Evolutionary conservation across 2,888 invertebrate genomes (phyloP).

Genomic region (Odontocolon sp.): DNA sequence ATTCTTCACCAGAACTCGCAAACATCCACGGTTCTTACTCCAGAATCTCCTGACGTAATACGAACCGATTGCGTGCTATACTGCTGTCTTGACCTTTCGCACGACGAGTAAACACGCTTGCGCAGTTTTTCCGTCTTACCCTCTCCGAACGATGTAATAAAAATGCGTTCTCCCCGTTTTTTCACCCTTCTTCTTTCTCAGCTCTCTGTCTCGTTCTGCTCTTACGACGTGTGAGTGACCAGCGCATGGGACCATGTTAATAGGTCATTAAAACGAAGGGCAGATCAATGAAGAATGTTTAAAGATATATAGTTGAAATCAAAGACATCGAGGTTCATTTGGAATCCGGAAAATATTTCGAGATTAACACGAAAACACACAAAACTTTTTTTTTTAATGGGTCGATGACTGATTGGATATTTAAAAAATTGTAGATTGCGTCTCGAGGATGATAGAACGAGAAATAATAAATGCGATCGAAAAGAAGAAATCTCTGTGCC

Average conservation of each 20-base stretch:
- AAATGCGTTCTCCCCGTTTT: slow-evolving; percentile 38
- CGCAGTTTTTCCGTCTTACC: slow-evolving; percentile 61
- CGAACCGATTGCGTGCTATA: slow-evolving; percentile 28
- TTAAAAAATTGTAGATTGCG: neutral
- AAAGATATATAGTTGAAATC: neutral
- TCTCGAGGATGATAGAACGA: neutral
- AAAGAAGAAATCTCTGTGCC: slow-evolving; percentile 21
- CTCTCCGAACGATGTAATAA: slow-evolving; percentile 49
- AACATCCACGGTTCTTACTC: neutral
- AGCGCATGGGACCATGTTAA: slow-evolving; percentile 31
- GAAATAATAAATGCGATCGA: neutral
- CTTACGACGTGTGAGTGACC: slow-evolving; percentile 24
- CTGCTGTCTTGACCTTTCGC: slow-evolving; percentile 61
- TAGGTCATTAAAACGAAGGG: slow-evolving; percentile 41
- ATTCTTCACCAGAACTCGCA: neutral
- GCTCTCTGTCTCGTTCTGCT: slow-evolving; percentile 38
- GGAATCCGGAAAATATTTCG: neutral
- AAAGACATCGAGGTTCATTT: neutral
- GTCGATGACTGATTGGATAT: neutral
- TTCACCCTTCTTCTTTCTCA: slow-evolving; percentile 66
- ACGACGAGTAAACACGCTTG: slow-evolving; percentile 62
- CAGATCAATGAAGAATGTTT: neutral
- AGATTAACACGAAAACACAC: too few species aligned
- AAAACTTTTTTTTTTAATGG: neutral
- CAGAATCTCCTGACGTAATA: slow-evolving; percentile 24